phyloP scores from a whole-genome alignment of 2,797 vertebrate species.

The Peromyscus melanophrys region DNA sequence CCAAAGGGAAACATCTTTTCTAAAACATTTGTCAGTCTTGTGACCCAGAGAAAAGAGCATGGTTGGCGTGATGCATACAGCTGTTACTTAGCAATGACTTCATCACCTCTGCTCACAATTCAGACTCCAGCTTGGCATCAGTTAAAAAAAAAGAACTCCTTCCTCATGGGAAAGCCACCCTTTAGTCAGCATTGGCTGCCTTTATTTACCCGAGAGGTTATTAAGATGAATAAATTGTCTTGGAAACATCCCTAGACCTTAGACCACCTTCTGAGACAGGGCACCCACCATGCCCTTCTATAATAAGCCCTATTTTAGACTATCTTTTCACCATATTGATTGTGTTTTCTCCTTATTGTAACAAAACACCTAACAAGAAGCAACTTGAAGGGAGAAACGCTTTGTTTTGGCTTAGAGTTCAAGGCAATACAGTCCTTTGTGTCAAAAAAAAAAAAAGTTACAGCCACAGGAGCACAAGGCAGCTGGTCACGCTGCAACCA shows the following conservation, averaged over 20 bases:
- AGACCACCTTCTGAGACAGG: slow-evolving; percentile 44
- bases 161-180: neutral
- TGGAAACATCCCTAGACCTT: slow-evolving; percentile 44
- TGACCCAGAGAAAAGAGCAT: slow-evolving; percentile 3
- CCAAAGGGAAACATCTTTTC: slow-evolving; percentile 23
- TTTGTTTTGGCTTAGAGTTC: neutral
- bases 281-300: neutral
- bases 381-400: neutral
- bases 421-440: neutral
- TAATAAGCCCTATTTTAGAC: slow-evolving; percentile 22
- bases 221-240: neutral
- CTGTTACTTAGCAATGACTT: neutral
- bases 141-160: neutral
- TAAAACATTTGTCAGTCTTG: slow-evolving; percentile 8
- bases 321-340: slow-evolving; percentile 27
- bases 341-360: neutral
- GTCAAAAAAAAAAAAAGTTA: neutral
- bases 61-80: neutral
- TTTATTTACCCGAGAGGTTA: slow-evolving; percentile 16
- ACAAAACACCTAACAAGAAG: neutral
- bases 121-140: neutral
- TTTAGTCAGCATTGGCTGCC: slow-evolving; percentile 12
- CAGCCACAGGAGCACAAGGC: neutral
- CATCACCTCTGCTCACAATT: neutral
- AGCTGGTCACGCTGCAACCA: neutral